phyloP scores from a whole-genome alignment of 2,888 invertebrate species.

The Parnassius mnemosyne region DNA sequence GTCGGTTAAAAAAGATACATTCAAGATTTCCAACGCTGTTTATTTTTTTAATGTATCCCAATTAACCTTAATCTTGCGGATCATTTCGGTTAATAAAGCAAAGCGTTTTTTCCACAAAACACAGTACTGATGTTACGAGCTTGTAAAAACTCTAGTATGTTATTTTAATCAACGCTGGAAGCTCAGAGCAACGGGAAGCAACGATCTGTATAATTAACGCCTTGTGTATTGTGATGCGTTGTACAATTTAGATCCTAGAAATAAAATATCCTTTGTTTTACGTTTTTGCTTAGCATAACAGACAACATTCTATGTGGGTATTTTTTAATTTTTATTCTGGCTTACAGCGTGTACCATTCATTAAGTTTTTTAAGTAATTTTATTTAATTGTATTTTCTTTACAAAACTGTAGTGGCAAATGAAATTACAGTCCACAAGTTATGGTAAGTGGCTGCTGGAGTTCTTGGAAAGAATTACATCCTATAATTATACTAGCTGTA shows the following conservation, averaged over 20 bases:
- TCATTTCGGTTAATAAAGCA: too few species aligned
- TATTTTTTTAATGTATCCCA: too few species aligned
- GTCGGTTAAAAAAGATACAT: too few species aligned
- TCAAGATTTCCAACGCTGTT: too few species aligned
- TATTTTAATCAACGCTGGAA: constrained; percentile 2
- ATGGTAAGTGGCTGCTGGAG: too few species aligned
- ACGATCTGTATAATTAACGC: constrained; percentile 23
- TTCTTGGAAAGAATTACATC: too few species aligned
- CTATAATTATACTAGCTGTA: too few species aligned
- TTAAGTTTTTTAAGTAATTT: background rate
- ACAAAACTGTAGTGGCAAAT: too few species aligned
- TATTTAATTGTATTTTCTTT: background rate
- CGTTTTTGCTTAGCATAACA: constrained; percentile 13
- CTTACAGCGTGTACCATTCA: background rate
- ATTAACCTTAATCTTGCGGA: too few species aligned
- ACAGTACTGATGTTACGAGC: background rate
- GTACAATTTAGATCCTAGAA: constrained; percentile 21
- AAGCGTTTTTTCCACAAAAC: too few species aligned
- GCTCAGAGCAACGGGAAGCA: constrained; percentile 3
- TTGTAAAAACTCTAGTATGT: background rate
- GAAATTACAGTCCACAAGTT: too few species aligned
- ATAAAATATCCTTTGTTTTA: constrained; percentile 18
- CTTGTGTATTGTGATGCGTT: constrained; percentile 19
- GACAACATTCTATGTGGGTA: background rate
- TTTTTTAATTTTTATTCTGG: background rate